Evolutionary conservation across 1,140 invertebrate genomes (phyloP).

Genomic region (Caerostris darwini): DNA sequence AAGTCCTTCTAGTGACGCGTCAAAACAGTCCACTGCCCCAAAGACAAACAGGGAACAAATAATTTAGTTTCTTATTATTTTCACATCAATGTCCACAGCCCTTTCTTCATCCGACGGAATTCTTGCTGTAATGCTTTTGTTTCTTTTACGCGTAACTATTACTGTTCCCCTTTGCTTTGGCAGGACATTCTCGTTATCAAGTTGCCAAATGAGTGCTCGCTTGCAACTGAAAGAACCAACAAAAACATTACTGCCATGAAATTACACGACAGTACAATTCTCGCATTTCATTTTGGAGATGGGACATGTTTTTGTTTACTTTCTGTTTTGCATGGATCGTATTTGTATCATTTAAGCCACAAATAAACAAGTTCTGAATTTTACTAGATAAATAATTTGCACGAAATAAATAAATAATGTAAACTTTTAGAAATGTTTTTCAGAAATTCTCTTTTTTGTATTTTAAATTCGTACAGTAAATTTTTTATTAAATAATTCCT

Average conservation of each 20-base stretch:
- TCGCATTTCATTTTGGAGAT: not conserved
- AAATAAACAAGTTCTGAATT: too few relatives aligned
- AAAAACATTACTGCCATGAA: not conserved
- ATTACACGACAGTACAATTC: not conserved
- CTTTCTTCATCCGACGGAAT: conserved; percentile 41
- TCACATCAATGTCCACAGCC: conserved; percentile 40
- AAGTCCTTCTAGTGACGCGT: conserved; percentile 33
- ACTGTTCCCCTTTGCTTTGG: not conserved
- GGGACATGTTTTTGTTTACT: not conserved
- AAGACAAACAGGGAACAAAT: conserved; percentile 26
- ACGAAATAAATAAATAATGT: too few relatives aligned
- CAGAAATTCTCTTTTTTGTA: too few relatives aligned
- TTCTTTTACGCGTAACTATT: conserved; percentile 8
- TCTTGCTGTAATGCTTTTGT: not conserved
- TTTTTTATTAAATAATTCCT: too few relatives aligned
- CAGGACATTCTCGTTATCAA: not conserved
- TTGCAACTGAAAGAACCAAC: not conserved
- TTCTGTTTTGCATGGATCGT: not conserved
- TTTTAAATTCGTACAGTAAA: too few relatives aligned
- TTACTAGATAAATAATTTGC: too few relatives aligned
- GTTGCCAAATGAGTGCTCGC: not conserved
- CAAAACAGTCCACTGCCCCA: conserved; percentile 38
- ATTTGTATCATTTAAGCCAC: too few relatives aligned
- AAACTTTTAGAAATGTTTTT: too few relatives aligned
- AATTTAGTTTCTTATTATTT: conserved; percentile 68